phyloP scores from a whole-genome alignment of 2,888 invertebrate species.

The Hermodice carunculata region DNA sequence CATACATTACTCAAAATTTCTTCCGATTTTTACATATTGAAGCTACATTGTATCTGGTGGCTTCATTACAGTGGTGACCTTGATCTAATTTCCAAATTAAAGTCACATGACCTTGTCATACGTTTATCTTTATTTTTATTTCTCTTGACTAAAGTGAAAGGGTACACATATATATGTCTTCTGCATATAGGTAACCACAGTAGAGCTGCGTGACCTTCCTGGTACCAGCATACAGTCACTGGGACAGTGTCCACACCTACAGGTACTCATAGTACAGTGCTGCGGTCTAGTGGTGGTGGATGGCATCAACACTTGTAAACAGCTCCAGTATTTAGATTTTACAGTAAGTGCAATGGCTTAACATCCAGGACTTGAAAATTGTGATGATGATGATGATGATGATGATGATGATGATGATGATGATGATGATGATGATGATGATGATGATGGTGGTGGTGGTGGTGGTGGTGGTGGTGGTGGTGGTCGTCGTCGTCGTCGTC shows the following conservation, averaged over 20 bases:
- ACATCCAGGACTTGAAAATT: no score
- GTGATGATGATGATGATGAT: no score
- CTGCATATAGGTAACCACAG: conserved; percentile 57
- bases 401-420: conserved; percentile 5
- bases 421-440: not conserved
- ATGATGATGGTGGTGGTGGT: not conserved
- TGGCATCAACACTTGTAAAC: conserved; percentile 56
- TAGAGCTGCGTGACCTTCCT: conserved; percentile 60
- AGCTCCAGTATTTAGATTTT: conserved; percentile 56
- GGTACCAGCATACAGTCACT: conserved; percentile 57
- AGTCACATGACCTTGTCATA: not conserved
- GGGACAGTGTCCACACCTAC: conserved; percentile 56
- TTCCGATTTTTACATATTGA: no score
- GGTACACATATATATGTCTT: not conserved
- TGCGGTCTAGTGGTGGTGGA: conserved; percentile 59
- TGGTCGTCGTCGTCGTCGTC: not conserved
- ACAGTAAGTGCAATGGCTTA: conserved; percentile 53
- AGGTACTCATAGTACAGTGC: conserved; percentile 51
- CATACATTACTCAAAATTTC: no score
- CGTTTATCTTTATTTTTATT: not conserved
- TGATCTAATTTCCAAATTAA: not conserved
- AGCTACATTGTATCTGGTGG: no score
- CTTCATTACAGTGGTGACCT: no score
- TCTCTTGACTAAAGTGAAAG: not conserved
- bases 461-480: not conserved